Evolutionary conservation across 2,113 vertebrate species (phyloP).

Genomic region (Bufo bufo): DNA sequence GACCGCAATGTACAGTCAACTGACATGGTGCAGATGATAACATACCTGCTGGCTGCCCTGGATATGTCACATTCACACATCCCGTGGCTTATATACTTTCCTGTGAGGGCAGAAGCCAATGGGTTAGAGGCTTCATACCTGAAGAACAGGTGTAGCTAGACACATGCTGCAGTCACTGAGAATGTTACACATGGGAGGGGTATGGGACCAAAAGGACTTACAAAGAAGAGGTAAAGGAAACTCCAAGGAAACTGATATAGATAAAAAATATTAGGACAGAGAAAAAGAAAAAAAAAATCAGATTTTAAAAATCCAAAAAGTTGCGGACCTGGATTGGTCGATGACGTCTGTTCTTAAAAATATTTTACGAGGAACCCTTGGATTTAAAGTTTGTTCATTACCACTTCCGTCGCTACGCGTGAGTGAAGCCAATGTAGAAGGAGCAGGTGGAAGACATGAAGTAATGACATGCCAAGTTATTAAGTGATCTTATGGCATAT

Average conservation of each 20-base stretch:
- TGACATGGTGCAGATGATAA: neutral
- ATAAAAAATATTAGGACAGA: neutral
- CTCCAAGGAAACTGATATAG: neutral
- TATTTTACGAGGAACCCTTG: neutral
- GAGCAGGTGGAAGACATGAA: no score
- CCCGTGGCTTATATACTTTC: slow-evolving; percentile 12
- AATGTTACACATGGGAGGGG: slow-evolving; percentile 1
- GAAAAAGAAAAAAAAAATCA: no score
- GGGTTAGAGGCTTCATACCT: neutral
- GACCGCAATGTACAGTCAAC: no score
- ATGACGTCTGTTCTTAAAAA: neutral
- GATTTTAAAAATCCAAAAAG: neutral
- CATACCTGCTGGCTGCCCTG: slow-evolving; percentile 35
- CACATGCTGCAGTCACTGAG: neutral
- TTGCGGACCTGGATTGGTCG: neutral
- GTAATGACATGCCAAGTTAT: no score
- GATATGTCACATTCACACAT: neutral
- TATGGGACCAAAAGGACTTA: neutral
- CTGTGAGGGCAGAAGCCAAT: neutral
- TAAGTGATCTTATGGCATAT: no score
- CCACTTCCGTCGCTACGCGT: neutral
- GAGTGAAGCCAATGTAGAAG: neutral
- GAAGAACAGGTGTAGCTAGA: slow-evolving; percentile 38
- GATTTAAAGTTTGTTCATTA: neutral
- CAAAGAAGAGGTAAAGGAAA: neutral